A percentile compares a stretch with the other conserved stretches of the same genome.
These are phyloP conservation scores for Hemistola chrysoprasaria DNA, from an alignment of 2,888 invertebrate genomes.

Conservation along the genomic window DNA sequence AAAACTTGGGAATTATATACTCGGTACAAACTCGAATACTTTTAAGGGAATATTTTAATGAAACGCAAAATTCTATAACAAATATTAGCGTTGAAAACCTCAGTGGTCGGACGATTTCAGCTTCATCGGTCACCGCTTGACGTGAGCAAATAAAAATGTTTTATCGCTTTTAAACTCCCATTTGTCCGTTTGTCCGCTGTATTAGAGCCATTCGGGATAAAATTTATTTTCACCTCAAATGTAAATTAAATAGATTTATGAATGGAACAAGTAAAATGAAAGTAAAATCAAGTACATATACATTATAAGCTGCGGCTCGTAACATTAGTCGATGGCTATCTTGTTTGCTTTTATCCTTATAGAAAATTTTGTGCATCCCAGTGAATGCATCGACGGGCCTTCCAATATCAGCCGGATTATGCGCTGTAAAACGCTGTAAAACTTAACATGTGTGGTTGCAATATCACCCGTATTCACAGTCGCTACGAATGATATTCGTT, in stretches of 20 bases:
- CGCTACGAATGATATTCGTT: slow-evolving; percentile 48
- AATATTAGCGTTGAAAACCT: slow-evolving; percentile 54
- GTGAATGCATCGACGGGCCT: slow-evolving; percentile 77
- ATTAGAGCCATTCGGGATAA: slow-evolving; percentile 34
- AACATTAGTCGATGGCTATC: slow-evolving; percentile 76
- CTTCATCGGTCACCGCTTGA: slow-evolving; percentile 50
- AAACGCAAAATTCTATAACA: slow-evolving; percentile 40
- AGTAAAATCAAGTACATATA: neutral
- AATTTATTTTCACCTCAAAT: neutral
- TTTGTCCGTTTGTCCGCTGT: slow-evolving; percentile 40
- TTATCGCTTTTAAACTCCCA: slow-evolving; percentile 48
- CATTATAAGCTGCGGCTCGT: slow-evolving; percentile 36
- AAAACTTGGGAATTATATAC: slow-evolving; percentile 44
- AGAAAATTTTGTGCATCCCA: slow-evolving; percentile 80
- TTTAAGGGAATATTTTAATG: slow-evolving; percentile 46
- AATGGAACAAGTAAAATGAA: neutral
- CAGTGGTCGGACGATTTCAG: slow-evolving; percentile 51
- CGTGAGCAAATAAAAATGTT: slow-evolving; percentile 54
- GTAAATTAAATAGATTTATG: neutral
- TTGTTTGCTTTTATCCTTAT: slow-evolving; percentile 82
- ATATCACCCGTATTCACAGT: slow-evolving; percentile 40
- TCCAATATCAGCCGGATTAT: slow-evolving; percentile 80
- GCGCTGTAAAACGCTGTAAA: slow-evolving; percentile 70
- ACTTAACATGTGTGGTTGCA: slow-evolving; percentile 37
- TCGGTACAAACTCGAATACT: slow-evolving; percentile 23